Conservation (phyloP, 2,113 vertebrate species). For the Erythrocercus mccallii region DNA sequence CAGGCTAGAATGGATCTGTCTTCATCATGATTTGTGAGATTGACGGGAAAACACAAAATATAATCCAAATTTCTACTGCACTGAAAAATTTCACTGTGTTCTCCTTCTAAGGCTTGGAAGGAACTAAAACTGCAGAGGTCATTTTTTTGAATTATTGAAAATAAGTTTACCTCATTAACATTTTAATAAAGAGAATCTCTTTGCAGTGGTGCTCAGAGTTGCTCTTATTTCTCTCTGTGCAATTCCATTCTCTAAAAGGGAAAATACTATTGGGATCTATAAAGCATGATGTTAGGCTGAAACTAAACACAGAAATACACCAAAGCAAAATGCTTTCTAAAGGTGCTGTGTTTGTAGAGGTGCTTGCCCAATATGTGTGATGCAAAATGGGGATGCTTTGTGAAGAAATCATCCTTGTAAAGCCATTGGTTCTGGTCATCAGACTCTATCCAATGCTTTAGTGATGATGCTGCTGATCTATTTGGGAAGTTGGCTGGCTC, state of each 20-base stretch:
- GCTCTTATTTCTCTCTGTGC: neutral
- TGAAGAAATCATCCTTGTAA: constrained; percentile 88
- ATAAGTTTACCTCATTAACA: constrained; percentile 73
- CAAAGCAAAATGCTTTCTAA: constrained; percentile 44
- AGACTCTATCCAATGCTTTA: constrained; percentile 88
- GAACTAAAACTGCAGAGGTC: constrained; percentile 22
- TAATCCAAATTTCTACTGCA: constrained; percentile 36
- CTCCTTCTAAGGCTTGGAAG: neutral
- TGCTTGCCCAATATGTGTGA: constrained; percentile 67
- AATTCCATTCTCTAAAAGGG: constrained; percentile 42
- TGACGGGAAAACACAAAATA: constrained; percentile 57
- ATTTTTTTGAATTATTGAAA: constrained; percentile 68
- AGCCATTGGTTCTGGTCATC: constrained; percentile 96
- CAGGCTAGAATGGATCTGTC: constrained; percentile 71
- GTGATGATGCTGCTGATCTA: constrained; percentile 94
- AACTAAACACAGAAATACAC: constrained; percentile 57
- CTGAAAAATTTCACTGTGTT: neutral
- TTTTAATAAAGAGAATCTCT: constrained; percentile 71
- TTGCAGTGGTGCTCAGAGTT: constrained; percentile 42
- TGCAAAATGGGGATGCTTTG: constrained; percentile 77
- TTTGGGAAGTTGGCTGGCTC: constrained; percentile 94
- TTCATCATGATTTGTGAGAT: constrained; percentile 66
- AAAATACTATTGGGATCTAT: constrained; percentile 21
- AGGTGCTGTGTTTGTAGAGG: constrained; percentile 66
- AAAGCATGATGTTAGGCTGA: constrained; percentile 59